These are phyloP conservation scores for Tromatobia lineatoria DNA, from an alignment of 2,888 invertebrate species.

Conservation along the genomic window DNA sequence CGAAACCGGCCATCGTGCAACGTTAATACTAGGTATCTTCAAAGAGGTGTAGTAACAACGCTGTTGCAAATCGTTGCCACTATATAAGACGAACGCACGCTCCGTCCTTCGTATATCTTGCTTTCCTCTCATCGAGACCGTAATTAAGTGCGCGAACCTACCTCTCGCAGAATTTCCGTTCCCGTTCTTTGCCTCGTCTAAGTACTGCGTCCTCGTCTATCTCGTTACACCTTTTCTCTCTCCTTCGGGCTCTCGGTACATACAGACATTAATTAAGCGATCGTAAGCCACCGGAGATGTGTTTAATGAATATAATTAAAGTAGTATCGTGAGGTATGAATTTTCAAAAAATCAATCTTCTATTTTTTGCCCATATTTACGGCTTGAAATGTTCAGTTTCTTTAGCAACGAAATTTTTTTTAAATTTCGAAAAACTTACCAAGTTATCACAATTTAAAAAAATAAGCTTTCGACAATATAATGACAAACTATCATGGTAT, in stretches of 20 bases:
- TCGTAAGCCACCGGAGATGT: conserved; percentile 3
- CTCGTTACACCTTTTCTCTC: conserved; percentile 15
- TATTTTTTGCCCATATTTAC: no score
- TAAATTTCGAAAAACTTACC: no score
- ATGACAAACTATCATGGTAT: no score
- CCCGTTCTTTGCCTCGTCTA: conserved; percentile 35
- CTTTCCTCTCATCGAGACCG: conserved; percentile 19
- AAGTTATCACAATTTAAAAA: no score
- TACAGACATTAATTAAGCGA: conserved; percentile 28
- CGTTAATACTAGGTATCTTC: background rate
- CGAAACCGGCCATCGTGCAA: background rate
- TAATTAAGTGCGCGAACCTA: conserved; percentile 22
- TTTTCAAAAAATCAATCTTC: no score
- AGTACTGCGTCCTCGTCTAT: conserved; percentile 55
- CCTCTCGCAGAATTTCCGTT: conserved; percentile 40
- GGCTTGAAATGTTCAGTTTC: no score
- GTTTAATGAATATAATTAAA: background rate
- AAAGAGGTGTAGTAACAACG: background rate
- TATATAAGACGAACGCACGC: conserved; percentile 51
- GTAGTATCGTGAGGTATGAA: no score
- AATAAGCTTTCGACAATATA: no score
- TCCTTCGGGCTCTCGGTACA: conserved; percentile 21
- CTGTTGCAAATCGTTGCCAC: background rate
- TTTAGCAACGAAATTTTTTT: no score
- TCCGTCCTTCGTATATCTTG: conserved; percentile 38